Base-by-base conservation (phyloP, 2,113 vertebrate species). In the Daubentonia madagascariensis region DNA sequence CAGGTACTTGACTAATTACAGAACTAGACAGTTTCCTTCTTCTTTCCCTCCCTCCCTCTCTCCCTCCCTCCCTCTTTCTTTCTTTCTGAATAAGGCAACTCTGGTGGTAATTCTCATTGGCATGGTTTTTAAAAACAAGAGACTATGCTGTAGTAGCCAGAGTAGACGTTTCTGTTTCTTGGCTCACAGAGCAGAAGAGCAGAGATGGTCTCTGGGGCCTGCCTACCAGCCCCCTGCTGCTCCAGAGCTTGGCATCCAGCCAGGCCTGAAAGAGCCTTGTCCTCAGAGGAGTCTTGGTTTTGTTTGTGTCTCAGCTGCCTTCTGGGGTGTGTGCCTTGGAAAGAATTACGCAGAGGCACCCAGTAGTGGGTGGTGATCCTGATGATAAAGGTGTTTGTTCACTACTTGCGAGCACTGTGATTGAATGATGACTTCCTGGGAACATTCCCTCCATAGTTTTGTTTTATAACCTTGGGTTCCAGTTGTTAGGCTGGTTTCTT, bases 1-100 rank as follows among this genome's bases (percentile, higher is more conserved):
- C 99, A 99, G 99, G 99, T 99, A 97, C 63, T 43, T 63, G 72
- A 1, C 65, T 40, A 18, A 18, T 20, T 1, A 14, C 0, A n/a
- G 57, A 43, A 32, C 3, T 5, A 22, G 79, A 5, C 18, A 1
- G 35, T 70, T 35, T 11, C 35, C 45, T 11, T 25, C 54, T 16
- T 63, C 54, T 20, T 20, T 50, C 50, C 28, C 8, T 81, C n/a
- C 16, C 48, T 81, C n/a, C 17, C 2, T 9, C 59, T 1, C 22
- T 16, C 48, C 20, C 30, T 22, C 54, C 11, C 6, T 70, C 14
- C 8, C 13, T 40, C 30, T 16, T 3, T 16, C 54, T n/a, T 22
- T n/a, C 76, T 45, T 17, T 48, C 23, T 86, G 3, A 88, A 3
- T 2, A n/a, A n/a, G n/a, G n/a, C 32, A 28, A 22, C 54, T 17